Evolutionary conservation across 2,888 invertebrate species (phyloP).

Genomic region (Stomorhina lunata): DNA sequence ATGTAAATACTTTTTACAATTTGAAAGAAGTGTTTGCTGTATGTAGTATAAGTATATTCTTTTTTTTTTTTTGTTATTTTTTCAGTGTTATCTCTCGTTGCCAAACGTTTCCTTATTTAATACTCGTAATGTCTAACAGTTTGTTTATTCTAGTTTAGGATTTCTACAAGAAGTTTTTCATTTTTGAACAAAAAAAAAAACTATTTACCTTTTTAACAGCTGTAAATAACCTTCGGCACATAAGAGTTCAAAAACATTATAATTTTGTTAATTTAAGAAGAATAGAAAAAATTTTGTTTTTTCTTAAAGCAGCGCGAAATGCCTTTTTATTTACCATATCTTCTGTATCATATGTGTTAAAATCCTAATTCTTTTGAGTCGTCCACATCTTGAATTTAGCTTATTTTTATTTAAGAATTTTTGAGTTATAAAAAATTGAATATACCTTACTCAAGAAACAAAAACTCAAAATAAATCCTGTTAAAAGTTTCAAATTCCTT

Average conservation of each 20-base stretch:
- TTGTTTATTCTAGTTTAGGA: slow-evolving; percentile 55
- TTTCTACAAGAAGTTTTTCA: slow-evolving; percentile 48
- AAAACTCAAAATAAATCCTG: neutral
- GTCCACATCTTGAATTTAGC: neutral
- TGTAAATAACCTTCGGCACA: slow-evolving; percentile 58
- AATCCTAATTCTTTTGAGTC: neutral
- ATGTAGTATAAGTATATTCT: slow-evolving; percentile 41
- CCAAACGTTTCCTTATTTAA: slow-evolving; percentile 55
- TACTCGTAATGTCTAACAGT: slow-evolving; percentile 36
- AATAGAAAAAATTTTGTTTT: no score
- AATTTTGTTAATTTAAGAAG: neutral
- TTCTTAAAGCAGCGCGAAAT: no score
- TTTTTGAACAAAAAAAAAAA: slow-evolving; percentile 12
- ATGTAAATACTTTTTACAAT: neutral
- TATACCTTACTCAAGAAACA: neutral
- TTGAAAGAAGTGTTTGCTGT: slow-evolving; percentile 15
- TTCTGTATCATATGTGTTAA: no score
- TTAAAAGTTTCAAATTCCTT: neutral
- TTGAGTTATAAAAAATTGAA: neutral
- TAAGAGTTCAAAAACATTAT: neutral
- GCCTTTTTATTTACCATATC: no score
- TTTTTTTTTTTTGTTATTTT: slow-evolving; percentile 49
- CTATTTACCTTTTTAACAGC: slow-evolving; percentile 33
- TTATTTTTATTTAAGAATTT: slow-evolving; percentile 20
- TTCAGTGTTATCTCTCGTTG: slow-evolving; percentile 57